Conservation (phyloP, 2,113 vertebrate genomes). For the Crotalus viridis region DNA sequence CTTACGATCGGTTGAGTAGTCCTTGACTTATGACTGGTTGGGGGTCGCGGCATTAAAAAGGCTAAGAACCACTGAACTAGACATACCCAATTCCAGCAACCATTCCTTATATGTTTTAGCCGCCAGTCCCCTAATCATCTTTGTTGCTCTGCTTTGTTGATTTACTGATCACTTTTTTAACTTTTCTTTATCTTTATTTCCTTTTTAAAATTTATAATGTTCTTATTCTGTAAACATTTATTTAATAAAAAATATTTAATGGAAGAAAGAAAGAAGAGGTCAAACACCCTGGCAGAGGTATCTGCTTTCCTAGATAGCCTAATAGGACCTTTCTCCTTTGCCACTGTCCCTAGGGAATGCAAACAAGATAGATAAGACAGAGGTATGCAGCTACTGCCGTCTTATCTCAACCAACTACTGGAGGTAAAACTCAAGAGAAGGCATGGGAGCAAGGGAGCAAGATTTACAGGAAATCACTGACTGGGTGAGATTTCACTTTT, state of each 20-base stretch:
- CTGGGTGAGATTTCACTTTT: not conserved
- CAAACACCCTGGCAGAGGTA: not conserved
- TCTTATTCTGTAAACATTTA: not conserved
- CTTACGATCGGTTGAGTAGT: no score
- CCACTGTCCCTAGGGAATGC: not conserved
- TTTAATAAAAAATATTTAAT: not conserved
- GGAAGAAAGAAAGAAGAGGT: not conserved
- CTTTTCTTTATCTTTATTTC: not conserved
- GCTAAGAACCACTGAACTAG: no score
- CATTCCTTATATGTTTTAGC: no score
- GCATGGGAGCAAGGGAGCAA: not conserved
- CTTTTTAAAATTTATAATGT: not conserved
- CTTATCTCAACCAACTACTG: not conserved
- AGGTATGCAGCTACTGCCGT: not conserved
- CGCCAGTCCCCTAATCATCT: no score
- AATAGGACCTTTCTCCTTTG: not conserved
- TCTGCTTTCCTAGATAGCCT: not conserved
- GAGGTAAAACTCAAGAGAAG: not conserved
- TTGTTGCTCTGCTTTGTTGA: no score
- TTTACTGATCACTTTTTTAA: not conserved
- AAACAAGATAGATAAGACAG: not conserved
- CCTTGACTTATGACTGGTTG: no score
- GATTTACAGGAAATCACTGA: not conserved
- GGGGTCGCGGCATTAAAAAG: no score
- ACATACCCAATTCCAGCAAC: no score